Base-by-base conservation (phyloP, 2,797 vertebrate species). In the Myripristis jacobus region DNA sequence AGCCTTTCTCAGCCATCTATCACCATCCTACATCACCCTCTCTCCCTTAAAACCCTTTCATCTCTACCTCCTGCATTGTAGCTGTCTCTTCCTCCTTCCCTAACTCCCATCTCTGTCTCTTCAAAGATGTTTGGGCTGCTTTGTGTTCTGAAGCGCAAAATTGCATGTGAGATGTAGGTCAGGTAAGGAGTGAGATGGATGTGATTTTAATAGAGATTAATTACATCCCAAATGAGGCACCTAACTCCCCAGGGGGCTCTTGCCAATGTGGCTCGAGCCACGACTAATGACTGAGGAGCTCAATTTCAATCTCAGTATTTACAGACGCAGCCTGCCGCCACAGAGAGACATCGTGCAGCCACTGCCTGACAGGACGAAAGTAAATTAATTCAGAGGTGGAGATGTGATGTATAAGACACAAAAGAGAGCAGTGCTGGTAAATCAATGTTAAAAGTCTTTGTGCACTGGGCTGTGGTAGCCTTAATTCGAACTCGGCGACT, bases 181-280 rank as follows among this genome's bases (percentile, higher is more conserved):
- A 79, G 82, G 70, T 82, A 16, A 11, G 46, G 50, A 63, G 31
- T 3, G 16, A 70, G 78, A 84, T 66, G 72, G 79, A 80, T 73
- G 80, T 34, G 77, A 52, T 46, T 81, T 77, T 86, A 87, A 89
- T 70, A 43, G 79, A 85, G 83, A 89, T 88, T 86, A 86, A 89
- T 88, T 78, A 70, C 80, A 31, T 74, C 77, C 62, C 75, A 80
- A 66, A 84, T 81, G 75, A 84, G 68, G 29, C 58, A 52, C 55
- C 56, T n/a, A 73, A 70, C 24, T 77, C 75, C 67, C 62, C 11
- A 34, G 3, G 3, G 2, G 71, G 27, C 48, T 18, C 16, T 27
- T 11, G 12, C 4, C 38, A 12, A 29, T 46, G 27, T 0, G 52
- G 15, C 36, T 34, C 22, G 8, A 58, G 64, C 59, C 56, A 3